Base-by-base conservation (phyloP, 2,113 vertebrate genomes). In the Chloroceryle aenea region DNA sequence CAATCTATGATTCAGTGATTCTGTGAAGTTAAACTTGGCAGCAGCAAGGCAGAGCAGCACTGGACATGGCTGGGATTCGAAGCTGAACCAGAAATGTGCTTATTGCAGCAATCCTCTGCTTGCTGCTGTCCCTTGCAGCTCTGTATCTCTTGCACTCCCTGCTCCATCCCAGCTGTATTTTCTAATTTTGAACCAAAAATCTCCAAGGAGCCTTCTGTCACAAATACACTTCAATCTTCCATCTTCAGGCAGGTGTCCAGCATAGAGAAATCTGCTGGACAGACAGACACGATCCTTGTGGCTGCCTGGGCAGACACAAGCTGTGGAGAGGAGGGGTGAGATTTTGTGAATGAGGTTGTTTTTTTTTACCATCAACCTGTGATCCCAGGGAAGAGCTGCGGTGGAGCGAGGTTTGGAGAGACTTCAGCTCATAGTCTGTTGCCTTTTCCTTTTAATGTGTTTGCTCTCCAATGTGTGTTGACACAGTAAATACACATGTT, bases 401-500 rank as follows among this genome's bases (percentile, higher is more conserved):
- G 0, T 2, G 2, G 55, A 71, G 34, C 0, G 13, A 87, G 83
- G 69, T 68, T 94, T 91, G 72, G 91, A 91, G 69, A 90, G 81
- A 45, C 81, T 45, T 88, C 80, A 6, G 66, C 75, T 88, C 38
- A 0, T 8, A 9, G 75, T n/a, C 61, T 95, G 93, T 95, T 96
- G 95, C 96, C 88, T 97, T 89, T 96, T 89, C 90, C 93, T 93
- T 87, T 85, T 96, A 88, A 88, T 94, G 83, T 93, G 82, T 96
- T 96, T 94, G 85, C 95, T 95, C 94, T 89, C 94, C 88, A 47
- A 77, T 90, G 67, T 72, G 45, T 56, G 68, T 97, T 87, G 42
- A 94, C 93, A 91, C 74, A 92, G 94, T 93, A 96, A 92, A 97
- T 61, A 79, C 93, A 84, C 90, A 17, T 56, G 87, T 96, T 97